These are phyloP conservation scores for Nemurella pictetii DNA, from an alignment of 2,888 invertebrate species.

Conservation along the genomic window DNA sequence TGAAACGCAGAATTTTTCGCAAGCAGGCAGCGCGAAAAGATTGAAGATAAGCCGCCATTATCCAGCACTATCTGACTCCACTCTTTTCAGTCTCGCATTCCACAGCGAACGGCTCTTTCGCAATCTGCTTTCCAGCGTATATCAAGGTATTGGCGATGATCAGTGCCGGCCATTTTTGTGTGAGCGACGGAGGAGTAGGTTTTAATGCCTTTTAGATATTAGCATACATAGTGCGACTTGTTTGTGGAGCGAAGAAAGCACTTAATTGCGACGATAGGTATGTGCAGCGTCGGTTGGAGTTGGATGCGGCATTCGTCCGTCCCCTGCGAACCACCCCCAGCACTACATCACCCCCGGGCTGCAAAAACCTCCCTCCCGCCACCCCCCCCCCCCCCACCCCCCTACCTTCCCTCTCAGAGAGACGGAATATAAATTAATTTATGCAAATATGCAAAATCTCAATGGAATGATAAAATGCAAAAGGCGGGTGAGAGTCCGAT, in stretches of 20 bases:
- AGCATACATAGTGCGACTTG: neutral
- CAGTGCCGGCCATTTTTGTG: neutral
- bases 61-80: neutral
- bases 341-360: neutral
- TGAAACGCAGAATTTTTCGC: neutral
- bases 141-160: neutral
- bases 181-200: neutral
- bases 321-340: neutral
- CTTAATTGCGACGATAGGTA: neutral
- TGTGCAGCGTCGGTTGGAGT: neutral
- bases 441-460: slow-evolving; percentile 9
- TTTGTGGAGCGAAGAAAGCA: neutral
- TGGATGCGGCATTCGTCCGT: neutral
- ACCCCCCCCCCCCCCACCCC: neutral
- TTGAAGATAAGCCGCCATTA: neutral
- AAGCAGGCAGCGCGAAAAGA: neutral
- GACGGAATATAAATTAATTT: slow-evolving; percentile 15
- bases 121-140: neutral
- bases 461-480: slow-evolving; percentile 17
- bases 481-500: slow-evolving; percentile 6
- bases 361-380: neutral
- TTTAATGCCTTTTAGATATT: neutral
- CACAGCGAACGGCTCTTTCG: neutral
- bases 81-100: neutral
- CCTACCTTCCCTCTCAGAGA: neutral